Evolutionary conservation across 2,888 invertebrate genomes (phyloP).

Genomic region (Pollenia angustigena): DNA sequence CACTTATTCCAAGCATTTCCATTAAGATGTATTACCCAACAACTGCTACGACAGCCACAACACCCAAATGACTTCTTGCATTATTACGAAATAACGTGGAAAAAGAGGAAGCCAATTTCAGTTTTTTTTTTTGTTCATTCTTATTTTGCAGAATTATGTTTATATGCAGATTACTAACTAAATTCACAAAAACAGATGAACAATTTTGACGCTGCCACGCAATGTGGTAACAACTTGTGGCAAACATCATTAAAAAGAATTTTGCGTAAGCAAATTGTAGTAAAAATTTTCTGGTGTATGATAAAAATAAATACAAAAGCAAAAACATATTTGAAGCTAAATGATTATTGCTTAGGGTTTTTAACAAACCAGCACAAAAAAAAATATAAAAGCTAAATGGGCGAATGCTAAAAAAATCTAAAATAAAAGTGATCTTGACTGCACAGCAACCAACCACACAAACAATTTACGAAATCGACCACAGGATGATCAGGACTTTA

Average conservation of each 20-base stretch:
- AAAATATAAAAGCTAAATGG: neutral
- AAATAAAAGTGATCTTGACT: slow-evolving; percentile 58
- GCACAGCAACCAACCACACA: slow-evolving; percentile 54
- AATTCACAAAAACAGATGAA: slow-evolving; percentile 55
- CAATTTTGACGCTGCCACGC: slow-evolving; percentile 44
- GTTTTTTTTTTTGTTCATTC: slow-evolving; percentile 12
- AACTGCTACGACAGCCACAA: slow-evolving; percentile 3
- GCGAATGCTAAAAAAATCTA: slow-evolving; percentile 5
- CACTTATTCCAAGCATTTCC: slow-evolving; percentile 33
- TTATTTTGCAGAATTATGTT: slow-evolving; percentile 48
- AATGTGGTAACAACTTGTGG: slow-evolving; percentile 72
- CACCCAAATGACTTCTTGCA: neutral
- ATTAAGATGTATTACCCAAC: slow-evolving; percentile 51
- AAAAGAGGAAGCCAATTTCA: slow-evolving; percentile 69
- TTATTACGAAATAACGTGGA: neutral
- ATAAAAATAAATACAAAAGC: slow-evolving; percentile 40
- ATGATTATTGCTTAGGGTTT: slow-evolving; percentile 68
- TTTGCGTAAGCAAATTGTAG: slow-evolving; percentile 39
- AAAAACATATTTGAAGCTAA: slow-evolving; percentile 66
- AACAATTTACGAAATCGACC: slow-evolving; percentile 55
- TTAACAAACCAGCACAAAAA: neutral
- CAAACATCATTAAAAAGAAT: slow-evolving; percentile 70
- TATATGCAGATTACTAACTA: slow-evolving; percentile 63
- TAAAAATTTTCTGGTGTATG: slow-evolving; percentile 1
- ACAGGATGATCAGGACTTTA: slow-evolving; percentile 58